Percentiles rank a stretch among this genome's conserved stretches.
phyloP scores from a whole-genome alignment of 2,113 vertebrate genomes.

The Ctenomys sociabilis region DNA sequence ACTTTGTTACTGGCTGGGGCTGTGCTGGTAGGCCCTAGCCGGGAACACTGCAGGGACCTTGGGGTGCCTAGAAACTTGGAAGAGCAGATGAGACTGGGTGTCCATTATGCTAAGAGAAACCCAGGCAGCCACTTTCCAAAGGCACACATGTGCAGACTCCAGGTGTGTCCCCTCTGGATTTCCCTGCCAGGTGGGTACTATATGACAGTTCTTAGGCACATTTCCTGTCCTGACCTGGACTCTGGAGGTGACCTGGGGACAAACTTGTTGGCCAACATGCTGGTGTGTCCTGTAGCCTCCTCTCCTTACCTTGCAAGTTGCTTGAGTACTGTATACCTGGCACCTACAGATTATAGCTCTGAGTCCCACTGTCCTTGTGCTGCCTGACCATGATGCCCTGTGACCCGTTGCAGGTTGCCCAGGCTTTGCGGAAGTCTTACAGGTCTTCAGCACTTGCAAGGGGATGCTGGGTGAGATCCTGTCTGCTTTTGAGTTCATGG shows the following conservation, averaged over 20 bases:
- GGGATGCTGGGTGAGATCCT: conserved; percentile 95
- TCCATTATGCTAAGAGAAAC: background rate
- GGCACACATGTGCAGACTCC: background rate
- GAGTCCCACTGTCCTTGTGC: background rate
- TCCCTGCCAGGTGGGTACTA: fast-evolving
- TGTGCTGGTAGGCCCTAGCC: background rate
- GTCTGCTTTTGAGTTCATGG: conserved; percentile 97
- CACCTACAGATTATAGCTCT: background rate
- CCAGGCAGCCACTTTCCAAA: background rate
- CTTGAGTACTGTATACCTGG: background rate
- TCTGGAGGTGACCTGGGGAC: background rate
- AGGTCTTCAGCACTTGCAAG: conserved; percentile 91
- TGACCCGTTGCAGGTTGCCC: conserved; percentile 88
- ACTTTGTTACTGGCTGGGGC: background rate
- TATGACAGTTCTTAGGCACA: background rate
- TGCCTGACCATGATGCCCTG: background rate
- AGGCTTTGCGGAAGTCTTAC: conserved; percentile 91
- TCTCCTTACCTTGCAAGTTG: background rate
- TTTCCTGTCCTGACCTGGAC: background rate
- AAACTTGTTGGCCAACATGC: no score
- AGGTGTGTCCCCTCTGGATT: no score
- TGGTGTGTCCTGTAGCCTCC: background rate
- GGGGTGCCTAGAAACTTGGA: background rate
- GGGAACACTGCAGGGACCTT: background rate
- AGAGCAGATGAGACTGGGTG: background rate